phyloP scores from a whole-genome alignment of 2,797 vertebrate genomes.

The Prunella strophiata region DNA sequence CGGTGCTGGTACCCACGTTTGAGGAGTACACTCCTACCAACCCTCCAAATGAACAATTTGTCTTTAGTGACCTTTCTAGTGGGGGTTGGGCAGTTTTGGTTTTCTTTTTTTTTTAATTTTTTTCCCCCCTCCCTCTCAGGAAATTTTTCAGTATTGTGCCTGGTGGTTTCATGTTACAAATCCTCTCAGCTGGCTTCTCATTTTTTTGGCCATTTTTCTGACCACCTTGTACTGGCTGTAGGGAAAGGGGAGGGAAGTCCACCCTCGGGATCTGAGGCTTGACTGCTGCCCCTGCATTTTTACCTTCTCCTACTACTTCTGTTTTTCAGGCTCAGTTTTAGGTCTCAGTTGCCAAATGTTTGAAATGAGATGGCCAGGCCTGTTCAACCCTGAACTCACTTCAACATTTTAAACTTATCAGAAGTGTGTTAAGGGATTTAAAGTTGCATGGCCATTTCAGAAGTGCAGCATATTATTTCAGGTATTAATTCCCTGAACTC shows the following conservation, averaged over 20 bases:
- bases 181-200: neutral
- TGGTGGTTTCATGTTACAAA: neutral
- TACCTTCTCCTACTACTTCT: neutral
- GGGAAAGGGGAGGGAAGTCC: neutral
- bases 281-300: neutral
- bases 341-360: neutral
- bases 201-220: conserved; percentile 20
- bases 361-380: neutral
- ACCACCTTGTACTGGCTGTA: neutral
- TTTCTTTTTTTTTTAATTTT: neutral
- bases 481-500: neutral
- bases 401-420: neutral
- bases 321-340: neutral
- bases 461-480: neutral
- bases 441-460: neutral
- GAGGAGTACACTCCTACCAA: rapidly evolving
- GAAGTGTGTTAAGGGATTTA: neutral
- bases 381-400: neutral
- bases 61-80: neutral
- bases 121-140: rapidly evolving
- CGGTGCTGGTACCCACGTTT: neutral
- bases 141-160: neutral
- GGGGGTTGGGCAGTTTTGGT: neutral
- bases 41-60: neutral
- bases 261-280: rapidly evolving